These are phyloP conservation scores for Atractosteus spatula DNA, from an alignment of 2,113 vertebrate genomes.

Conservation along the genomic window DNA sequence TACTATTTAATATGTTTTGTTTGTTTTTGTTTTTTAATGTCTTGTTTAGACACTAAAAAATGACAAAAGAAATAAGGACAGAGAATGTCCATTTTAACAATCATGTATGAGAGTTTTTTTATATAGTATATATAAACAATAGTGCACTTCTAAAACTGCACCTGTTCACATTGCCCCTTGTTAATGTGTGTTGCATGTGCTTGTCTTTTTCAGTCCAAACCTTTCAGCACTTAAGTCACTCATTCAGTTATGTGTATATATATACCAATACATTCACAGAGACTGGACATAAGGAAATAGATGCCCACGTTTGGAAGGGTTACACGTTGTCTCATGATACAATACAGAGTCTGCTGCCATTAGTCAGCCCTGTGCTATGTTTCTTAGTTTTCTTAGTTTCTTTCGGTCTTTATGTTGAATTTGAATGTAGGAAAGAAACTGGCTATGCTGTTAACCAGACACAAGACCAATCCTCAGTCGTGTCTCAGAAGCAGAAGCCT, in stretches of 20 bases:
- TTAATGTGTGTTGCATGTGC: slow-evolving; percentile 60
- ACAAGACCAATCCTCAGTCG: too few relatives aligned
- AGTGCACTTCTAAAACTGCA: slow-evolving; percentile 64
- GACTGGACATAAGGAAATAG: not conserved
- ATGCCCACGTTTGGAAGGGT: too few relatives aligned
- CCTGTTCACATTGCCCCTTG: slow-evolving; percentile 62
- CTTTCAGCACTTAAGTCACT: slow-evolving; percentile 38
- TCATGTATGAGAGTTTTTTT: slow-evolving; percentile 65
- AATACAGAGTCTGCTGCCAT: too few relatives aligned
- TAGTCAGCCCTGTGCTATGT: too few relatives aligned
- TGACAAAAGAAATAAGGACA: slow-evolving; percentile 70
- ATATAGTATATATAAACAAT: slow-evolving; percentile 31
- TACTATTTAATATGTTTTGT: slow-evolving; percentile 87
- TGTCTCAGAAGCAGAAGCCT: too few relatives aligned
- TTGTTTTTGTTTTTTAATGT: slow-evolving; percentile 62
- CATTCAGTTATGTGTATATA: slow-evolving; percentile 31
- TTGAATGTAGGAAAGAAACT: too few relatives aligned
- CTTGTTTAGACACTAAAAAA: slow-evolving; percentile 88
- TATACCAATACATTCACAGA: not conserved
- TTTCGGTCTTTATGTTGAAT: too few relatives aligned
- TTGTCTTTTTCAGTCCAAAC: slow-evolving; percentile 41
- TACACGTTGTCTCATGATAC: too few relatives aligned
- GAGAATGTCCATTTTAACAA: slow-evolving; percentile 71
- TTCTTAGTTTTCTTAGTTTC: too few relatives aligned
- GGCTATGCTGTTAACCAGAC: too few relatives aligned